Evolutionary conservation across 92 coral and sea anemone species (phyloP), one percentile per base, ranked within the genome.

Genomic region (Bergia sp.): DNA sequence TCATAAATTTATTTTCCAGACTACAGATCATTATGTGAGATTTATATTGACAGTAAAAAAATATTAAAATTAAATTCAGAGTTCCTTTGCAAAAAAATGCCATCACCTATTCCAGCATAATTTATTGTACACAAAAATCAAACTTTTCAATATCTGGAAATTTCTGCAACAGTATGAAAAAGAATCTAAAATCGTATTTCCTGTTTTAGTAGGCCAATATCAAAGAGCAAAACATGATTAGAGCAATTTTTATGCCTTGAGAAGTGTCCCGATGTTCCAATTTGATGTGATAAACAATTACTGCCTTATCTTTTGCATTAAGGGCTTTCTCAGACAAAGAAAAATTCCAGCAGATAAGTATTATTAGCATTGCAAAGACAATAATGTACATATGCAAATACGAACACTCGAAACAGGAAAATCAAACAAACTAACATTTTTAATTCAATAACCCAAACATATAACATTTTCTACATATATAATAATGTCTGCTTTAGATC

Each of bases 361-460:
- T 29, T 23, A 47, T 69, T 69, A 84, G 29, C 20, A 45, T 37
- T 61, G 57, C 77, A 82, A 41, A 47, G 40, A 71, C 43, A 36
- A 47, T 84, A 49, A 29, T 37, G 43, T 50, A 67, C 75, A 72
- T 44, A 84, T n/a, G 77, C 77, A 67, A 83, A 83, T 65, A 83
- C 1, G 23, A 18, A 84, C 47, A n/a, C 15, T 67, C 40, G 42
- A 83, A 18, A 67, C 64, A 67, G 64, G 64, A 80, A 83, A 84
- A 72, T 72, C 79, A 84, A 84, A 84, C 87, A 71, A 69, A 45
- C 42, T 15, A 39, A 9, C 10, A 23, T 7, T 23, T 82, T 1
- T 47, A 57, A 67, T 65, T 37, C 16, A 53, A 69, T 36, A 71
- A 42, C 58, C 61, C 18, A 44, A 57, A 21, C n/a, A 64, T 39